Base-by-base conservation (phyloP, 2,797 vertebrate species). In the Sebastes cheni region DNA sequence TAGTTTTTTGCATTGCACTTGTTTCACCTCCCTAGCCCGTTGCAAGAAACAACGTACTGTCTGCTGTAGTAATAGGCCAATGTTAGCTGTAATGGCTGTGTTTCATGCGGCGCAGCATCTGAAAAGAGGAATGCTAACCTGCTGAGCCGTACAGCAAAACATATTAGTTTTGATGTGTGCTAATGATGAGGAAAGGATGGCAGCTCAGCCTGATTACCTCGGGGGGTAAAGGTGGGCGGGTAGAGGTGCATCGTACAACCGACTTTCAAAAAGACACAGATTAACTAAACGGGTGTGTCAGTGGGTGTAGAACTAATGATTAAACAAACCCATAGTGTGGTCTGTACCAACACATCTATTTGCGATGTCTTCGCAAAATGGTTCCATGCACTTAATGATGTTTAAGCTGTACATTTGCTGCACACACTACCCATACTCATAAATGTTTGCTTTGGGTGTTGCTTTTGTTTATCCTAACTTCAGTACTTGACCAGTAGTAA, bases 171-270 rank as follows among this genome's bases (percentile, higher is more conserved):
- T 94, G 92, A 95, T 94, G 86, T 87, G 87, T 60, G 68, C 86
- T 95, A 94, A 95, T 91, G 93, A 93, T 87, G 81, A 83, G 84
- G 80, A 91, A 89, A 64, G 73, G 72, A 80, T 29, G 32, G 54
- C 77, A 59, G 67, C 75, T 73, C 76, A 60, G 82, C 50, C 68
- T 80, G 78, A 85, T 79, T 67, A 79, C 77, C 81, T 82, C 58
- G 22, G 75, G 83, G 76, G 84, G 77, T 75, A 25, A 84, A 80
- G 72, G 69, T 86, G 68, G 82, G 72, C 2, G 42, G n/a, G 71
- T 71, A 73, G 67, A 72, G 30, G 75, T 73, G 77, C 72, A 54
- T 65, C 8, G 5, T 55, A 69, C 55, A 70, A 39, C 56, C 76
- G 58, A 74, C 27, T 77, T 70, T 58, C 9, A 54, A 65, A 79